Evolutionary conservation across 2,888 invertebrate genomes (phyloP).

Genomic region (Bhutanitis thaidina): DNA sequence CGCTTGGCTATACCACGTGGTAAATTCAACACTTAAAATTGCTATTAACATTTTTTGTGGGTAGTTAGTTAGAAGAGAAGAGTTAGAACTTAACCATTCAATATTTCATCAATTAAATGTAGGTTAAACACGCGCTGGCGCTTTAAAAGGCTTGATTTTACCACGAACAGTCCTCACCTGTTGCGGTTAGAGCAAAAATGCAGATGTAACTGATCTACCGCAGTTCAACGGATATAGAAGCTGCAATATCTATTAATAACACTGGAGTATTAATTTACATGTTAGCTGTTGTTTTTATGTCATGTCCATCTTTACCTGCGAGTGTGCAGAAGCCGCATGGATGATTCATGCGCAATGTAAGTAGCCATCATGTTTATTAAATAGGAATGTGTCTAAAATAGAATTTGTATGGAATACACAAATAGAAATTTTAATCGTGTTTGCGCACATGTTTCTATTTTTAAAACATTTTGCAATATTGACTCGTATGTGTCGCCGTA

Average conservation of each 20-base stretch:
- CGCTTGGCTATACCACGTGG: too few relatives aligned
- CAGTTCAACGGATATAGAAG: constrained; percentile 7
- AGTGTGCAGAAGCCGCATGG: not conserved
- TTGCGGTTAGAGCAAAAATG: not conserved
- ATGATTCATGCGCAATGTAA: constrained; percentile 6
- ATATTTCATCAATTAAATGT: too few relatives aligned
- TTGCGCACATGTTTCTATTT: too few relatives aligned
- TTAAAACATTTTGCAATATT: too few relatives aligned
- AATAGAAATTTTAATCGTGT: not conserved
- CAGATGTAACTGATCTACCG: constrained; percentile 14
- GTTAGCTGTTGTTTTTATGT: constrained; percentile 7
- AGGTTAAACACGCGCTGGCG: not conserved
- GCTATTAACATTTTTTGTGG: too few relatives aligned
- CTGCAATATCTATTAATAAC: constrained; percentile 10
- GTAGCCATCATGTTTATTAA: not conserved
- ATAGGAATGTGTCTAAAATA: not conserved
- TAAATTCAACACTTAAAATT: too few relatives aligned
- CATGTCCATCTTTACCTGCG: not conserved
- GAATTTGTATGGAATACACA: not conserved
- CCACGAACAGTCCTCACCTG: constrained; percentile 4
- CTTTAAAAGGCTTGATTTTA: constrained; percentile 2
- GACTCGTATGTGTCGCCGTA: too few relatives aligned
- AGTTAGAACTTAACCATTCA: too few relatives aligned
- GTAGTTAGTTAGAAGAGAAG: too few relatives aligned
- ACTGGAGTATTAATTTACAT: constrained; percentile 2